Evolutionary conservation across 2,113 vertebrate species (phyloP).

Genomic region (Xerus inauris): DNA sequence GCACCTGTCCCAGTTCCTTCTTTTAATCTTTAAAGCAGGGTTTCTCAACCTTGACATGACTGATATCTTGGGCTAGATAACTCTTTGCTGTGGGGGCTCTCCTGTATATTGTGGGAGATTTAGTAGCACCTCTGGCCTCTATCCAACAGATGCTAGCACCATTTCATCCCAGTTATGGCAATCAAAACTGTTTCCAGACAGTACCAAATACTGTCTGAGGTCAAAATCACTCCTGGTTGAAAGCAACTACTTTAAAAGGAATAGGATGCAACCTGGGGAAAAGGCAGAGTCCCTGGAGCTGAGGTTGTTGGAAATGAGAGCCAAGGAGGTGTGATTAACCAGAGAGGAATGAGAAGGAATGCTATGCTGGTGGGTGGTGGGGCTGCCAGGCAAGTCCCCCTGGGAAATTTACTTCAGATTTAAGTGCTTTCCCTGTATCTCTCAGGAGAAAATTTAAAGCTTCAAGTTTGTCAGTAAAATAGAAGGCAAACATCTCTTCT

Average conservation of each 20-base stretch:
- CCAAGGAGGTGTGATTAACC: not conserved
- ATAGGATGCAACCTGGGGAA: not conserved
- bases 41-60: not conserved
- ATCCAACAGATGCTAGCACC: not conserved
- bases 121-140: not conserved
- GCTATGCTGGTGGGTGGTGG: not conserved
- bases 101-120: not conserved
- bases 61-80: too few species aligned
- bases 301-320: not conserved
- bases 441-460: conserved; percentile 22
- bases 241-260: conserved; percentile 57
- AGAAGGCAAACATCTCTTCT: conserved; percentile 9
- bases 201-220: not conserved
- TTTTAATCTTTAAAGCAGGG: not conserved
- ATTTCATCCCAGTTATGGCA: not conserved
- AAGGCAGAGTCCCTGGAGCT: not conserved
- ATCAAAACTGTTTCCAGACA: conserved; percentile 3
- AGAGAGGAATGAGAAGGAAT: not conserved
- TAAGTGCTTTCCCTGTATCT: not conserved
- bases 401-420: conserved; percentile 23
- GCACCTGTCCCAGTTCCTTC: not conserved
- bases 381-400: not conserved
- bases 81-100: not conserved
- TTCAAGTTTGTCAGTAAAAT: conserved; percentile 37
- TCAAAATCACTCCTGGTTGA: not conserved